Evolutionary conservation across 2,797 vertebrate genomes (phyloP).

Genomic region (Chrysolophus pictus): DNA sequence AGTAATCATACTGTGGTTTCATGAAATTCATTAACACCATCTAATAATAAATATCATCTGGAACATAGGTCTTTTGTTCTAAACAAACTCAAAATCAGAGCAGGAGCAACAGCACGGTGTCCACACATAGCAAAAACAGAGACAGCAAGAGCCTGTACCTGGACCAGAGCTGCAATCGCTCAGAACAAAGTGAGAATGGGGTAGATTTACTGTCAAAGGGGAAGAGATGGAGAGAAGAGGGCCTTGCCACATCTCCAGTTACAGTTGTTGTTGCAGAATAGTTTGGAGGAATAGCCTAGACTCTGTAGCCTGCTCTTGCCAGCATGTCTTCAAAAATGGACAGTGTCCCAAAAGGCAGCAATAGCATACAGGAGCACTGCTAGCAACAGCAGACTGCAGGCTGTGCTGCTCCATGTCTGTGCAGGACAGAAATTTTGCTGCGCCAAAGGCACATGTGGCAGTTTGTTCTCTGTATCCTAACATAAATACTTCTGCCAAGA

Average conservation of each 20-base stretch:
- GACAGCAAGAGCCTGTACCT: background rate
- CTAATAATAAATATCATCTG: background rate
- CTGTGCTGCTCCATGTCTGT: background rate
- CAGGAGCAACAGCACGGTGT: background rate
- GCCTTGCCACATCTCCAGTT: background rate
- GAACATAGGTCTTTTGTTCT: background rate
- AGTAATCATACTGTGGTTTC: background rate
- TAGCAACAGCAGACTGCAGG: background rate
- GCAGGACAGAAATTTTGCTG: background rate
- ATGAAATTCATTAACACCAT: background rate
- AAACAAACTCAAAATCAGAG: conserved; percentile 7
- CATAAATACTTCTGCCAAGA: background rate
- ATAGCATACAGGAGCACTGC: rapidly evolving
- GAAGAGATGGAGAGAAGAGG: background rate
- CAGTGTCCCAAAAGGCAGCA: background rate
- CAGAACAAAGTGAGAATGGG: background rate
- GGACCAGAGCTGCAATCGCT: background rate
- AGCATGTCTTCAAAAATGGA: background rate
- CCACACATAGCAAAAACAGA: background rate
- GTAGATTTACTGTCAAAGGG: background rate
- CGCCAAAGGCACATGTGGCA: background rate
- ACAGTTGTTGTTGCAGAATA: background rate
- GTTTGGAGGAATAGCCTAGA: background rate
- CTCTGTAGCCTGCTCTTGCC: background rate
- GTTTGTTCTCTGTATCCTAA: background rate